Evolutionary conservation across 2,888 invertebrate genomes (phyloP).

Genomic region (Megaustenia siamemsis): DNA sequence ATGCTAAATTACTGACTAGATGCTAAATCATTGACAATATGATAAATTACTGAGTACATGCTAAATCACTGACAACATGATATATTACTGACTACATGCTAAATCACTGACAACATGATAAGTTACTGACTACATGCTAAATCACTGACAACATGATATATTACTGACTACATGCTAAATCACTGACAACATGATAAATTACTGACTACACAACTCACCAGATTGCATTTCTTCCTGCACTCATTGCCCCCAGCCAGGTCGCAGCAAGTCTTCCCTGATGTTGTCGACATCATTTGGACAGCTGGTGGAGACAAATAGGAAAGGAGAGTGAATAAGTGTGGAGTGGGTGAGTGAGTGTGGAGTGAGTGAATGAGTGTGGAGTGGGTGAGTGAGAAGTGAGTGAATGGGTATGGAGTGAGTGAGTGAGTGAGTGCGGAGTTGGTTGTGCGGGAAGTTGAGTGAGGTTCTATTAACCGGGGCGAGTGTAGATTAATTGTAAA

Average conservation of each 20-base stretch:
- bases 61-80: no score
- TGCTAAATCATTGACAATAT: no score
- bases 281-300: slow-evolving; percentile 41
- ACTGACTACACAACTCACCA: slow-evolving; percentile 57
- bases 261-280: slow-evolving; percentile 65
- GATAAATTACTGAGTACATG: no score
- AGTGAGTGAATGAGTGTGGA: background rate
- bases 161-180: no score
- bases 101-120: no score
- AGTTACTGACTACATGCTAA: no score
- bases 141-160: no score
- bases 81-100: no score
- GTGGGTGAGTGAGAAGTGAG: background rate
- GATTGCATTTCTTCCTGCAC: slow-evolving; percentile 60
- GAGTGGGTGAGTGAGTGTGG: background rate
- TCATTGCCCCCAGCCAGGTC: slow-evolving; percentile 58
- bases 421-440: background rate
- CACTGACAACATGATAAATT: no score
- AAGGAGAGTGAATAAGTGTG: background rate
- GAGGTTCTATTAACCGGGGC: no score
- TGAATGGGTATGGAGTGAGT: background rate
- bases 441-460: background rate
- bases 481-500: no score
- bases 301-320: slow-evolving; percentile 14
- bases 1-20: no score